These are phyloP conservation scores for Cordilura impudica DNA, from an alignment of 2,888 invertebrate species.

Conservation along the genomic window DNA sequence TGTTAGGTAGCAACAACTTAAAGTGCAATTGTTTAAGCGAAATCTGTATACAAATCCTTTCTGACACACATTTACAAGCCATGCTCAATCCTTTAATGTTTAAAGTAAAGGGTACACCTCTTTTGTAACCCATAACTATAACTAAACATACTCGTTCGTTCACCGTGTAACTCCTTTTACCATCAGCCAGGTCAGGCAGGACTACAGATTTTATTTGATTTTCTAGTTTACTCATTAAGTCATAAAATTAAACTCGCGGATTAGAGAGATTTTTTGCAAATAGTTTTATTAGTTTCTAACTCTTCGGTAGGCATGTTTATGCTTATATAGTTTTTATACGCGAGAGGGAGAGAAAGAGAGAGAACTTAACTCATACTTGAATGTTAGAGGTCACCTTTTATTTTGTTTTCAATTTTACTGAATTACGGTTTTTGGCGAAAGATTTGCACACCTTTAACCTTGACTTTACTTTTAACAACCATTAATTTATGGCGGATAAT, in stretches of 20 bases:
- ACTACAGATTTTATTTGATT: background rate
- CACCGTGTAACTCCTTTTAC: conserved; percentile 3
- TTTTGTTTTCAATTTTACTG: background rate
- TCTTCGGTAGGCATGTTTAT: conserved; percentile 13
- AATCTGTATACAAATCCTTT: conserved; percentile 28
- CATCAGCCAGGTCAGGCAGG: background rate
- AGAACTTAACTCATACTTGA: no score
- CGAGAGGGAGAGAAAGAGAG: background rate
- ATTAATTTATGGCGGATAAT: conserved; percentile 36
- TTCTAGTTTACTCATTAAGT: background rate
- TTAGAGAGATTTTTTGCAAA: conserved; percentile 4
- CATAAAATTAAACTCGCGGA: background rate
- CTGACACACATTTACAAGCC: conserved; percentile 48
- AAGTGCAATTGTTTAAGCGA: conserved; percentile 1
- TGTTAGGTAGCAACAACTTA: background rate
- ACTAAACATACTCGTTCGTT: conserved; percentile 15
- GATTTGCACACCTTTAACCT: conserved; percentile 43
- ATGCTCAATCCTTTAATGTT: conserved; percentile 70
- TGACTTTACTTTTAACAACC: conserved; percentile 30
- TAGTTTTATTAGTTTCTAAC: background rate
- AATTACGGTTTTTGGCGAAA: background rate
- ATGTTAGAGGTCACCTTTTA: conserved; percentile 28
- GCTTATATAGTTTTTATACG: conserved; percentile 21
- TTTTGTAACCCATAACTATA: conserved; percentile 56
- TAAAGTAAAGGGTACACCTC: conserved; percentile 74